These are phyloP conservation scores for Acipenser oxyrinchus DNA, from an alignment of 2,797 vertebrate species.

Conservation along the genomic window DNA sequence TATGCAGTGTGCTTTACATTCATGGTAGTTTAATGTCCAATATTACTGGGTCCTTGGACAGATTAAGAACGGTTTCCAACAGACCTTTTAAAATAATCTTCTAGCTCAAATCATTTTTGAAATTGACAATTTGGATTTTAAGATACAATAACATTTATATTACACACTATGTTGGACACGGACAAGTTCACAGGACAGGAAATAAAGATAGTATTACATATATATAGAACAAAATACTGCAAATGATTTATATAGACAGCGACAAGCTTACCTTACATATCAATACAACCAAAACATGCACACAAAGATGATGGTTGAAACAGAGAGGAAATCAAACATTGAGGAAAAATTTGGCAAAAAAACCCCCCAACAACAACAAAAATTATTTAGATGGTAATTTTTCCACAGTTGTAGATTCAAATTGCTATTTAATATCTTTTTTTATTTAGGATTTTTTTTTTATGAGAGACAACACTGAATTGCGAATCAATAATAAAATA, in stretches of 20 bases:
- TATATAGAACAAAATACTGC: not conserved
- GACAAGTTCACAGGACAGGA: not conserved
- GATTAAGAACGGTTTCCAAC: no score
- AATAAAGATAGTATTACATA: not conserved
- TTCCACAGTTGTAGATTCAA: conserved; percentile 35
- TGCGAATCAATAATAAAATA: not conserved
- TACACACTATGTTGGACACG: not conserved
- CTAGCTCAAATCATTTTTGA: conserved; percentile 13
- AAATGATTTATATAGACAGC: conserved; percentile 11
- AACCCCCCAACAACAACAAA: conserved; percentile 16
- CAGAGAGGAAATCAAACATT: conserved; percentile 13
- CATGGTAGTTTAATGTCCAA: no score
- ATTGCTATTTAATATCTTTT: not conserved
- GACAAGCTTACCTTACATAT: conserved; percentile 42
- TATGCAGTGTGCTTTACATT: no score
- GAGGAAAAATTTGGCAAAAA: conserved; percentile 15
- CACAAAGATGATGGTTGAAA: conserved; percentile 22
- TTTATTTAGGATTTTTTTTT: not conserved
- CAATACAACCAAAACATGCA: conserved; percentile 32
- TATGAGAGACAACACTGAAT: not conserved
- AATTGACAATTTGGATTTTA: not conserved
- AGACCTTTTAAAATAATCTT: not conserved
- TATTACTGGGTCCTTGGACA: no score
- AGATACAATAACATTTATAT: not conserved
- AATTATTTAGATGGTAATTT: conserved; percentile 31